phyloP scores from a whole-genome alignment of 2,888 invertebrate genomes.

The Monoplex corrugatus region DNA sequence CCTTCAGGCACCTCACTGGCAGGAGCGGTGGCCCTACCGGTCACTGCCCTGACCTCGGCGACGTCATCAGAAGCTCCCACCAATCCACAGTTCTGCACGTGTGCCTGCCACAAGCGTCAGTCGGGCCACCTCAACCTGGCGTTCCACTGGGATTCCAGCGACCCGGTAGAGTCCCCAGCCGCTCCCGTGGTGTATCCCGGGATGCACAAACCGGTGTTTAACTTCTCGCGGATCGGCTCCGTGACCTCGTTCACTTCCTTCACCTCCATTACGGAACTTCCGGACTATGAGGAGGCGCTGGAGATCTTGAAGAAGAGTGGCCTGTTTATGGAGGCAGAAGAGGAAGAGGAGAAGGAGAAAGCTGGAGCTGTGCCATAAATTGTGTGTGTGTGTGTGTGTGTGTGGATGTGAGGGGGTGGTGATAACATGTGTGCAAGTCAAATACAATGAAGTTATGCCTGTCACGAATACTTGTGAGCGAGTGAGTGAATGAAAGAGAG shows the following conservation, averaged over 20 bases:
- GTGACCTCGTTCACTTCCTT: no score
- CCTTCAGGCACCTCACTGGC: neutral
- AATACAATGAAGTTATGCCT: no score
- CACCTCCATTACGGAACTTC: slow-evolving; percentile 10
- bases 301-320: slow-evolving; percentile 36
- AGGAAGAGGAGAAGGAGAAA: no score
- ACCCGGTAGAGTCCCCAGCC: neutral
- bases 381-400: neutral
- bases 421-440: no score
- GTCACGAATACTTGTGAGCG: no score
- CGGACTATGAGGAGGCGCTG: slow-evolving; percentile 45
- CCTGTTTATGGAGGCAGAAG: neutral
- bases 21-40: neutral
- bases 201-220: slow-evolving; percentile 48
- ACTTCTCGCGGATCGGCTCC: neutral
- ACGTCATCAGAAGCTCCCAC: neutral
- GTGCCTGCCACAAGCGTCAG: slow-evolving; percentile 31
- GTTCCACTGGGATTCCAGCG: slow-evolving; percentile 11
- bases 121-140: slow-evolving; percentile 18
- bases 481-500: no score
- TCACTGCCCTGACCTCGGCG: neutral
- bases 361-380: no score
- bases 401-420: no score
- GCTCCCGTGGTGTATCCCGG: slow-evolving; percentile 30
- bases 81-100: neutral